Evolutionary conservation across 2,113 vertebrate genomes (phyloP).

Genomic region (human (Homo sapiens)): DNA sequence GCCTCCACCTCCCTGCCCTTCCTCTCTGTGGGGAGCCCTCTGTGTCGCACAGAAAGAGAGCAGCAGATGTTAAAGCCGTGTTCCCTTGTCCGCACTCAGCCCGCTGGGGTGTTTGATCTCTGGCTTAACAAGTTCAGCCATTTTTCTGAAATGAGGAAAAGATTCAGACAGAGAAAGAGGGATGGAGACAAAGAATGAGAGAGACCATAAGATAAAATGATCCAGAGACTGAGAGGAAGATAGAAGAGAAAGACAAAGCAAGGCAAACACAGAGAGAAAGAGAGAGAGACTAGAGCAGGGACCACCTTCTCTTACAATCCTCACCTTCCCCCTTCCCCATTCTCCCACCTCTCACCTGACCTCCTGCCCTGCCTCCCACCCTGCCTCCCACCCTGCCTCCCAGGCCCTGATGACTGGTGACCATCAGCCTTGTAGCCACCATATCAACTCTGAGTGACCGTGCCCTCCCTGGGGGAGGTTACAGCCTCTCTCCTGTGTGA

Average conservation of each 20-base stretch:
- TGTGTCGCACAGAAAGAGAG: not conserved
- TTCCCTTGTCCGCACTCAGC: not conserved
- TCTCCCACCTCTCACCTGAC: not conserved
- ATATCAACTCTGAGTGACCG: not conserved
- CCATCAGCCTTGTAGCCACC: not conserved
- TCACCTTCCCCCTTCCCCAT: too few relatives aligned
- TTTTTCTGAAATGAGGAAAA: constrained; percentile 66
- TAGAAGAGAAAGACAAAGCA: not conserved
- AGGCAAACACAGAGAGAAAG: too few relatives aligned
- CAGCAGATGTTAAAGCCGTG: not conserved
- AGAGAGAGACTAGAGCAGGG: not conserved
- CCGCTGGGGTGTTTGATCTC: constrained; percentile 77
- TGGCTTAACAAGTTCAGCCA: constrained; percentile 65
- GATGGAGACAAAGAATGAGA: not conserved
- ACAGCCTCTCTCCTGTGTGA: constrained; percentile 38
- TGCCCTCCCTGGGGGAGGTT: constrained; percentile 7
- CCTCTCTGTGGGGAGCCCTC: not conserved
- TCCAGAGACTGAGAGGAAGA: not conserved
- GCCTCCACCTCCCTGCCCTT: not conserved
- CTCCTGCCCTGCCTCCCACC: not conserved
- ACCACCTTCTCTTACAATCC: constrained; percentile 10
- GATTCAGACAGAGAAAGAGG: not conserved
- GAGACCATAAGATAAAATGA: constrained; percentile 19
- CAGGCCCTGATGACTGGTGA: not conserved
- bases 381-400: not conserved